Base-by-base conservation (phyloP, 1,140 invertebrate genomes). In the Anagrus nilaparvatae region DNA sequence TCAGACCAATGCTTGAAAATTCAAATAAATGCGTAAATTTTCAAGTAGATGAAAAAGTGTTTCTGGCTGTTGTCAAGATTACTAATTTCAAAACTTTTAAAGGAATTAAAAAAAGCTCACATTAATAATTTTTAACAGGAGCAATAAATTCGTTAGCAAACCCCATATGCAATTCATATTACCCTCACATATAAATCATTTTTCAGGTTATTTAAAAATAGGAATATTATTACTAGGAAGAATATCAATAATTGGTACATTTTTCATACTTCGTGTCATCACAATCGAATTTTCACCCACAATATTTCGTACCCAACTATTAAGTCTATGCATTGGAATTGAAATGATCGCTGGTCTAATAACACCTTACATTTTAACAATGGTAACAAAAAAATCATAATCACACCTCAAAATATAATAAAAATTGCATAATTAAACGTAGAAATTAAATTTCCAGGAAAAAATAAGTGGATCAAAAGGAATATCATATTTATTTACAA, bases 231-330 rank as follows among this genome's bases (percentile, higher is more conserved):
- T 61, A n/a, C 28, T 65, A 6, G 59, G 56, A 9, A 62, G 51
- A 57, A 25, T 59, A 34, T 46, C 49, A 16, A 46, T 58, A 6
- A 51, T 54, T 7, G 54, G 54, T 27, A 47, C 49, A 4, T 51
- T 65, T 38, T 59, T 45, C 8, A 49, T 56, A 20, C 50, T 55
- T 5, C 58, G 60, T 37, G 39, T 69, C 3, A 58, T 60, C 20
- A 59, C 59, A 0, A 42, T 56, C 24, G 67, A 69, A 43, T 47
- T 64, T 38, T 67, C 65, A 40, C 66, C 67, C 25, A 69, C 67
- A 7, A 54, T 65, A 27, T 39, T 59, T 17, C 54, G 67, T 28
- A 61, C 53, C 18, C 56, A 55, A 5, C 61, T 52, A 25, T 50
- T 65, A 32, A 65, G 65, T 19, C 47, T 60, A 8, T 68, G 64